These are phyloP conservation scores for Panopea generosa DNA, from an alignment of 2,888 invertebrate genomes.

Conservation along the genomic window DNA sequence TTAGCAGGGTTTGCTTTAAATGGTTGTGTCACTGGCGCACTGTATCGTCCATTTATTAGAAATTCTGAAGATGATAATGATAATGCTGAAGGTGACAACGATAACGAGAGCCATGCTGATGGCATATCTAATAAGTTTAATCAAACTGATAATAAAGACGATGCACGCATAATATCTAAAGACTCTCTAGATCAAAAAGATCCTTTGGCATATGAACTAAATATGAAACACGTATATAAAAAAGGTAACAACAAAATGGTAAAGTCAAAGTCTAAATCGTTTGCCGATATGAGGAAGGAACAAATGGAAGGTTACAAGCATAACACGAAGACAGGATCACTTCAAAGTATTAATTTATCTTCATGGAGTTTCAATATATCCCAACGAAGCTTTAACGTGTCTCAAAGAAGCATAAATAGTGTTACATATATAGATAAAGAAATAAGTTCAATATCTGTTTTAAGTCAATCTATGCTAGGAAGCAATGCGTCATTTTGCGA, in stretches of 20 bases:
- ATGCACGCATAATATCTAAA: too few species aligned
- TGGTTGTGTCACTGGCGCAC: slow-evolving; percentile 22
- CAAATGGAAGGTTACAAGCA: slow-evolving; percentile 16
- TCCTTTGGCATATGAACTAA: slow-evolving; percentile 1
- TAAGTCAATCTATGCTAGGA: slow-evolving; percentile 33
- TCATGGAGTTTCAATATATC: slow-evolving; percentile 13
- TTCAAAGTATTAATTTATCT: slow-evolving; percentile 3
- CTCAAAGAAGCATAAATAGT: slow-evolving; percentile 22
- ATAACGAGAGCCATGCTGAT: too few species aligned
- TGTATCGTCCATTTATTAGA: slow-evolving; percentile 23
- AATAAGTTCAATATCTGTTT: slow-evolving; percentile 18
- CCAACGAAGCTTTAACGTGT: slow-evolving; percentile 1
- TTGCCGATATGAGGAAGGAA: slow-evolving; percentile 39
- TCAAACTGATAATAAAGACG: too few species aligned
- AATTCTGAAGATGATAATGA: not conserved
- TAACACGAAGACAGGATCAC: not conserved
- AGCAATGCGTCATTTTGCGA: slow-evolving; percentile 48
- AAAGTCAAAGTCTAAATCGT: slow-evolving; percentile 12
- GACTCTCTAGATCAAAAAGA: not conserved
- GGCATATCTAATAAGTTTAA: too few species aligned
- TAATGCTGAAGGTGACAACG: too few species aligned
- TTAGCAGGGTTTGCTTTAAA: slow-evolving; percentile 34
- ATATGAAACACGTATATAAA: too few species aligned
- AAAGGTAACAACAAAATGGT: not conserved
- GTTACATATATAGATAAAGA: too few species aligned